A percentile compares a stretch with the other conserved stretches of the same genome.
These are phyloP conservation scores for Illadopsis cleaveri DNA, from an alignment of 2,113 vertebrate species.

Conservation along the genomic window DNA sequence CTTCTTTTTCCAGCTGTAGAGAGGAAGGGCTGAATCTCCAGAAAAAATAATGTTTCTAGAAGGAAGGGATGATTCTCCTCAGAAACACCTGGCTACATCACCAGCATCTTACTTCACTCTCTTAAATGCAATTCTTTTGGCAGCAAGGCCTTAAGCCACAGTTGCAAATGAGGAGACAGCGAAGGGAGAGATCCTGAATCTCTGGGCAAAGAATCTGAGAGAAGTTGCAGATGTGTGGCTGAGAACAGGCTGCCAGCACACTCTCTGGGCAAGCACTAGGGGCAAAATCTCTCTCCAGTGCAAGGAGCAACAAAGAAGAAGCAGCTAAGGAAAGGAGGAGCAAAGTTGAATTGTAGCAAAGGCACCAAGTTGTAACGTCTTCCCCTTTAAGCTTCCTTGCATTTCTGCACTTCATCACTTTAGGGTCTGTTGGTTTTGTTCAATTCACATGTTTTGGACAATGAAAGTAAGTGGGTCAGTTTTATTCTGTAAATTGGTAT, in stretches of 20 bases:
- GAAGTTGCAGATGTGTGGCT: background rate
- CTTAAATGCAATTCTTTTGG: background rate
- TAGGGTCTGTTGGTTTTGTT: background rate
- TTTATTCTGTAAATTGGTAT: background rate
- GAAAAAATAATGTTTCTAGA: background rate
- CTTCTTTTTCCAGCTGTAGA: background rate
- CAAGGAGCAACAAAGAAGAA: background rate
- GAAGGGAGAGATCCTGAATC: background rate
- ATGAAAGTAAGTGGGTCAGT: background rate
- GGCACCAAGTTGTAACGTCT: background rate
- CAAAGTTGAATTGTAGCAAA: background rate
- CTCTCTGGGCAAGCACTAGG: background rate
- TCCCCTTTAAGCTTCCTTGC: background rate
- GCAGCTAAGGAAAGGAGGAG: fast-evolving
- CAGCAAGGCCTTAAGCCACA: background rate
- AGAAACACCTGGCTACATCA: background rate
- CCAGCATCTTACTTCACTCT: background rate
- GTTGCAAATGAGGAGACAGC: background rate
- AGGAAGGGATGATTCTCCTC: background rate
- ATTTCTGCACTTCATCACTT: background rate
- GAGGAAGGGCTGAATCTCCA: background rate
- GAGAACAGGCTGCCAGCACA: background rate
- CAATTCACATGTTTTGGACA: background rate
- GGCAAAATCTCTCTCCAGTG: background rate
- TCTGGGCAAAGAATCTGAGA: background rate